These are phyloP conservation scores for Drosophila sucinea DNA, from an alignment of 1,140 invertebrate genomes.

Conservation along the genomic window DNA sequence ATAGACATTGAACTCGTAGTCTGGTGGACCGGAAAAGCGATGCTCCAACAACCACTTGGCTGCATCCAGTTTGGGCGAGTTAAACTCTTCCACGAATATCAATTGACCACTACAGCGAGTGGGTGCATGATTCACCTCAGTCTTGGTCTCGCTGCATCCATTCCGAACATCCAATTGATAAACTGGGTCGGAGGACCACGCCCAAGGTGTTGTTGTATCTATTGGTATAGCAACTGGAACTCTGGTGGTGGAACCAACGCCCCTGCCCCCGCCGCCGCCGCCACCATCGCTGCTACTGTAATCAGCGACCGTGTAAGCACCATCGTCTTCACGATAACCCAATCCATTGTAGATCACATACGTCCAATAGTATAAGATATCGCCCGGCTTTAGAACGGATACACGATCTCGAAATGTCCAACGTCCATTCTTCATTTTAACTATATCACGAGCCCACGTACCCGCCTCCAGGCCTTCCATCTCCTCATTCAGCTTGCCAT, in stretches of 20 bases:
- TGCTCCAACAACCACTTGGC: conserved; percentile 81
- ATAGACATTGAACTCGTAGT: conserved; percentile 88
- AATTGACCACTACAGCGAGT: conserved; percentile 84
- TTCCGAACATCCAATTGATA: conserved; percentile 43
- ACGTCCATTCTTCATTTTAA: conserved; percentile 86
- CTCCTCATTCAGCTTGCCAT: conserved; percentile 89
- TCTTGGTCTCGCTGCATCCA: conserved; percentile 41
- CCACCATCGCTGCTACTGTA: conserved; percentile 40
- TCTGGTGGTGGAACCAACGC: background rate
- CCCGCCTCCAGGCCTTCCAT: conserved; percentile 89
- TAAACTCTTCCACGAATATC: conserved; percentile 85
- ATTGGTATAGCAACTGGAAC: background rate
- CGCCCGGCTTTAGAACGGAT: conserved; percentile 86
- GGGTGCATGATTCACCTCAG: conserved; percentile 55
- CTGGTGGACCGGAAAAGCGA: conserved; percentile 80
- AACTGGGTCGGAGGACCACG: background rate
- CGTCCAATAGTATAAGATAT: conserved; percentile 90
- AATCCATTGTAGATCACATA: conserved; percentile 88
- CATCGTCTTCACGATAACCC: conserved; percentile 87
- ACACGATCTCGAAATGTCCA: conserved; percentile 88
- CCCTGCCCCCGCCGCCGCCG: too few species aligned
- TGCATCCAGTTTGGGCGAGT: conserved; percentile 53
- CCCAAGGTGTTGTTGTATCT: conserved; percentile 27
- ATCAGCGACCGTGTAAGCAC: conserved; percentile 84
- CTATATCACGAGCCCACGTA: conserved; percentile 87